Base-by-base conservation (phyloP, 2,888 invertebrate genomes). In the Tetragonula carbonaria region DNA sequence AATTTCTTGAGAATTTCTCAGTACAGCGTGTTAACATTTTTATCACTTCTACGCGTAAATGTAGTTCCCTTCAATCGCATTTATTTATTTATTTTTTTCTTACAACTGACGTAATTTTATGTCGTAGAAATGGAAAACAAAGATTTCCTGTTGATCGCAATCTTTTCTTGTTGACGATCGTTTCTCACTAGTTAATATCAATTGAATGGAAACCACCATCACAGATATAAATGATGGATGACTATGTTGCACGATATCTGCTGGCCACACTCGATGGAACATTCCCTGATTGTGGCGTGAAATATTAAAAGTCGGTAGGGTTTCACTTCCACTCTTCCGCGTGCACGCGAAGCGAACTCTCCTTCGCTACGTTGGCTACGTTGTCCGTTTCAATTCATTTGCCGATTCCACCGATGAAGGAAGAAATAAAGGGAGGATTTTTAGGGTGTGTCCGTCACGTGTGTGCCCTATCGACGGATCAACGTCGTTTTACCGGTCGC, bases 391-490 rank as follows among this genome's bases (percentile, higher is more conserved):
- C 33, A 28, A 68, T 18, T 67, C n/a, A 50, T 23, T 59, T 8
- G 38, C 18, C 62, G 28, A 45, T 72, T 23, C 18, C 18, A 33
- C 38, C 57, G 74, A 80, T 78, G 75, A 16, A 11, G 67, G 50
- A 72, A 80, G 65, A 57, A 33, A 74, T 23, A 68, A 16, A 53
- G 78, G 79, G 66, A 16, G 67, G 67, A 73, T 85, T 88, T 77
- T 21, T 21, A 82, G 82, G 89, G 89, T 71, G 89, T 75, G 89
- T 87, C 45, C 82, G 23, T 89, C 77, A 79, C 85, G 78, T 85
- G 80, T 68, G 65, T 33, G 33, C 33, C 38, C 66, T 84, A 82
- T 90, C 86, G 74, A 73, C 67, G 62, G 59, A 85, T 86, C 80
- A 76, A 80, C 82, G 28, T 82, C 70, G 80, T 88, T 28, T 28